phyloP scores from a whole-genome alignment of 2,888 invertebrate species.

The Ennomos fuscantarius region DNA sequence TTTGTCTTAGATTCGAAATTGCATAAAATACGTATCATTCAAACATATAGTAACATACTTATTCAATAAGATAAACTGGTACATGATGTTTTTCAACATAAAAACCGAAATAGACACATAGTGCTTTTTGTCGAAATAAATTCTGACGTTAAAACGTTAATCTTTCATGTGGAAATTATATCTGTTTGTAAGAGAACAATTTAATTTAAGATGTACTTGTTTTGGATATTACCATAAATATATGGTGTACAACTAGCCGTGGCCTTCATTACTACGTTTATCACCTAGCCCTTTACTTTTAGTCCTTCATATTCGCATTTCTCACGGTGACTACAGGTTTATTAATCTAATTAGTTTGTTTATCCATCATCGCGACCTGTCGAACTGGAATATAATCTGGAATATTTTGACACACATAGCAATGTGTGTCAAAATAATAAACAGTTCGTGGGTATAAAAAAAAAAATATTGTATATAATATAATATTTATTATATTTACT shows the following conservation, averaged over 20 bases:
- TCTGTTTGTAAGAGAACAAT: neutral
- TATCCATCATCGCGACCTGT: conserved; percentile 35
- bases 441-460: no score
- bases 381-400: conserved; percentile 4
- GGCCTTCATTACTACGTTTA: conserved; percentile 13
- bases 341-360: conserved; percentile 54
- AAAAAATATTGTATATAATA: no score
- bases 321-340: conserved; percentile 44
- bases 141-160: neutral
- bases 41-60: no score
- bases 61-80: no score
- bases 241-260: conserved; percentile 10
- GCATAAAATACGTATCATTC: no score
- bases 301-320: conserved; percentile 60
- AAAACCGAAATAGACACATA: no score
- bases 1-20: no score
- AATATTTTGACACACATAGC: neutral
- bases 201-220: conserved; percentile 4
- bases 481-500: neutral
- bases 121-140: neutral
- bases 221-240: conserved; percentile 10
- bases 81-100: no score
- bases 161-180: neutral
- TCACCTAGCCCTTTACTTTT: conserved; percentile 57
- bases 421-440: no score